These are phyloP conservation scores for Barnardius zonarius DNA, from an alignment of 2,113 vertebrate species.

Conservation along the genomic window DNA sequence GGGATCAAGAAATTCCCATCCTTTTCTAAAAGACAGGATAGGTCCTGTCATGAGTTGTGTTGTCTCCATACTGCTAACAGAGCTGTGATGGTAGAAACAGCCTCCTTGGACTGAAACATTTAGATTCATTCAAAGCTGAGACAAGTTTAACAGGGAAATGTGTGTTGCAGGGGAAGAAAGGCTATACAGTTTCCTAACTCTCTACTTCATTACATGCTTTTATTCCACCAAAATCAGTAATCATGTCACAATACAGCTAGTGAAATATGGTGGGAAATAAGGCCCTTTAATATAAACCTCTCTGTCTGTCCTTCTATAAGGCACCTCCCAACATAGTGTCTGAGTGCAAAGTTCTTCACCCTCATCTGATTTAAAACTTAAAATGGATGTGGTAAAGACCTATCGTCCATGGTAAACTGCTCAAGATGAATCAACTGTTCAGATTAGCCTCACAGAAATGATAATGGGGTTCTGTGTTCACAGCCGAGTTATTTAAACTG, in stretches of 20 bases:
- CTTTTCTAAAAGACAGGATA: not conserved
- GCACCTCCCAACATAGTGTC: slow-evolving; percentile 23
- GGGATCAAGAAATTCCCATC: not conserved
- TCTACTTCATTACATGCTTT: not conserved
- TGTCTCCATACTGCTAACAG: not conserved
- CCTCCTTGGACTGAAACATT: not conserved
- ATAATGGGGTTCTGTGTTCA: slow-evolving; percentile 17
- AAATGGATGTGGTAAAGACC: slow-evolving; percentile 13
- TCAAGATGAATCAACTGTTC: slow-evolving; percentile 41
- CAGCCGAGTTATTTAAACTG: slow-evolving; percentile 35
- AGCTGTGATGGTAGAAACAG: not conserved
- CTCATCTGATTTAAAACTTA: slow-evolving; percentile 29
- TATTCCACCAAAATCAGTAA: not conserved
- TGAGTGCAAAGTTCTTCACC: slow-evolving; percentile 49
- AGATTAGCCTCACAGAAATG: slow-evolving; percentile 10
- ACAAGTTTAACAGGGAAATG: not conserved
- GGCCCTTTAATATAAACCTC: not conserved
- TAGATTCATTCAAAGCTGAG: not conserved
- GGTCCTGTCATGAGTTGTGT: not conserved
- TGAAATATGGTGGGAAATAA: not conserved
- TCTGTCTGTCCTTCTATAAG: slow-evolving; percentile 39
- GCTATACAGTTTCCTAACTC: not conserved
- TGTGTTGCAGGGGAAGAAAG: not conserved
- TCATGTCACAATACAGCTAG: not conserved
- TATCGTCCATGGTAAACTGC: not conserved